Conservation (phyloP, 2,888 invertebrate species). For the Hedychridium roseum region DNA sequence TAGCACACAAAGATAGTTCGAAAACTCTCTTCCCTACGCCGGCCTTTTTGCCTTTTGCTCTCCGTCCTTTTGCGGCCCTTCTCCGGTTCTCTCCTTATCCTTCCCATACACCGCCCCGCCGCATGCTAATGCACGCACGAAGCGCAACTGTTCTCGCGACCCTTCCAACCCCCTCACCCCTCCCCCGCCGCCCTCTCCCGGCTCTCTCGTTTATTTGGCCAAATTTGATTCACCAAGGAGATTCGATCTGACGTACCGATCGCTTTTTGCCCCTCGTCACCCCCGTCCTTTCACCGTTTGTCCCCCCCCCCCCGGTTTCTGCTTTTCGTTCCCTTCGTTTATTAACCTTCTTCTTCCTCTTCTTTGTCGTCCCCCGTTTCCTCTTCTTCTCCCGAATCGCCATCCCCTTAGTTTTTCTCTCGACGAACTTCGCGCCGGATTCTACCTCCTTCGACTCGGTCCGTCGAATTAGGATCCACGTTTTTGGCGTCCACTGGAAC, state of each 20-base stretch:
- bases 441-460: slow-evolving; percentile 20
- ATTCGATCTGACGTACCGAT: slow-evolving; percentile 57
- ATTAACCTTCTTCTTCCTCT: too few species aligned
- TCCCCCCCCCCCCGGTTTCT: slow-evolving; percentile 2
- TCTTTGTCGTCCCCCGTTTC: slow-evolving; percentile 15
- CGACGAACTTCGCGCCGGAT: slow-evolving; percentile 14
- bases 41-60: slow-evolving; percentile 38
- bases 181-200: slow-evolving; percentile 14
- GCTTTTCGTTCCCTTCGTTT: slow-evolving; percentile 13
- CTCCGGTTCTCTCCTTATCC: slow-evolving; percentile 23
- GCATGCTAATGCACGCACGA: slow-evolving; percentile 59
- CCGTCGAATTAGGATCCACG: slow-evolving; percentile 40
- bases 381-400: slow-evolving; percentile 21
- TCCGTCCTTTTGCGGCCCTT: slow-evolving; percentile 8
- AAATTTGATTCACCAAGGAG: slow-evolving; percentile 48
- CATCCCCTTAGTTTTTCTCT: slow-evolving; percentile 40
- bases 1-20: slow-evolving; percentile 59
- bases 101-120: slow-evolving; percentile 45
- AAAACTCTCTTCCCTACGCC: slow-evolving; percentile 47
- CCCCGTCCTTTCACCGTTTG: slow-evolving; percentile 15
- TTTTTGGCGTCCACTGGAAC: slow-evolving; percentile 45
- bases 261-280: slow-evolving; percentile 49
- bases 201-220: slow-evolving; percentile 36
- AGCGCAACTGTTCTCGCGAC: slow-evolving; percentile 58
- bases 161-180: slow-evolving; percentile 32